Evolutionary conservation across 2,888 invertebrate genomes (phyloP).

Genomic region (Chloroclysta siterata): DNA sequence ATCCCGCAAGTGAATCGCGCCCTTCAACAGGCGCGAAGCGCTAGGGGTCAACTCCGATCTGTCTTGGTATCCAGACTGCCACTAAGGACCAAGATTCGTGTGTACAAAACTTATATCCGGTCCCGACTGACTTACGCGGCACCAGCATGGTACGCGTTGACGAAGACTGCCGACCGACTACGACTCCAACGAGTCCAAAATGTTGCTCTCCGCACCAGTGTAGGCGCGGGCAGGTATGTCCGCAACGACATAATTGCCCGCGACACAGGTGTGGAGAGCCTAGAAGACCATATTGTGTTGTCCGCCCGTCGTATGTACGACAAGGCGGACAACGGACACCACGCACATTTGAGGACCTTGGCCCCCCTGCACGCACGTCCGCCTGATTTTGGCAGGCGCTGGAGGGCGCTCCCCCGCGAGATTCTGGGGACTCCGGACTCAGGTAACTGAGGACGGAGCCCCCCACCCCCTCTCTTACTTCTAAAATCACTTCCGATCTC

Average conservation of each 20-base stretch:
- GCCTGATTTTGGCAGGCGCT: background rate
- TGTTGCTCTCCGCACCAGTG: background rate
- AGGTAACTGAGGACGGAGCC: background rate
- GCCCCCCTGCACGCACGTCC: background rate
- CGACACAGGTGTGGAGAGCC: background rate
- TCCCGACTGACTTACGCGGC: background rate
- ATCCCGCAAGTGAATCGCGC: background rate
- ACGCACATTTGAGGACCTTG: background rate
- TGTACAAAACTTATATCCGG: background rate
- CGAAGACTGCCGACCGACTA: too few species aligned
- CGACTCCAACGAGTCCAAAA: background rate
- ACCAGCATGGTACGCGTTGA: background rate
- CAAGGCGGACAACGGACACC: conserved; percentile 2
- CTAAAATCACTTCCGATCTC: too few species aligned
- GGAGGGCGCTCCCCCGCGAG: background rate
- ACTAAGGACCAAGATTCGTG: background rate
- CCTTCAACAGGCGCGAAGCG: background rate
- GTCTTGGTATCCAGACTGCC: background rate
- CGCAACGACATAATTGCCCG: background rate
- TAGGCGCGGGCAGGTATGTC: background rate
- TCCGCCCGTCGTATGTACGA: background rate
- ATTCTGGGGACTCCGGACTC: background rate
- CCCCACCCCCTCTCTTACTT: background rate
- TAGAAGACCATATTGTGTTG: background rate
- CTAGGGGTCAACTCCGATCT: background rate